Conservation (phyloP, 2,888 invertebrate genomes). For the Carabus problematicus region DNA sequence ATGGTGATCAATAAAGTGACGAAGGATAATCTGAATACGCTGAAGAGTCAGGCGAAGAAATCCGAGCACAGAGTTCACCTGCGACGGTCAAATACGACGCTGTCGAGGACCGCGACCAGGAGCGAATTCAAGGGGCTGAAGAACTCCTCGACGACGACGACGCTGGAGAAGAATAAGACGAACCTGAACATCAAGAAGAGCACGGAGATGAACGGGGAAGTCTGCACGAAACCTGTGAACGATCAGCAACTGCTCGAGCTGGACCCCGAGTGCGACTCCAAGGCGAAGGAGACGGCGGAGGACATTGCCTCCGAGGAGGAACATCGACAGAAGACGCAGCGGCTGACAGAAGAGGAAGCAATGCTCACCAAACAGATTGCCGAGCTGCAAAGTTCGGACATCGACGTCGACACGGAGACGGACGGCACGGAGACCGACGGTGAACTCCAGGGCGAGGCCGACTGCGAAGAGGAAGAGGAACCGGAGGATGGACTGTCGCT, state of each 20-base stretch:
- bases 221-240: conserved; percentile 54
- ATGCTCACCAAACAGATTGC: conserved; percentile 77
- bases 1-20: conserved; percentile 54
- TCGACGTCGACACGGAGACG: conserved; percentile 82
- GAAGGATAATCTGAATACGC: conserved; percentile 56
- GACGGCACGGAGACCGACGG: conserved; percentile 81
- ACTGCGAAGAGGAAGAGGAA: conserved; percentile 54
- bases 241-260: conserved; percentile 62
- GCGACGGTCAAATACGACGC: conserved; percentile 55
- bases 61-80: conserved; percentile 47
- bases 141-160: background rate
- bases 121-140: too few species aligned
- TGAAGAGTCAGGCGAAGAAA: conserved; percentile 52
- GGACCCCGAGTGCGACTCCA: conserved; percentile 66
- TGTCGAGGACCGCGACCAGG: conserved; percentile 50
- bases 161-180: conserved; percentile 46
- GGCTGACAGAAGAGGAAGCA: conserved; percentile 78
- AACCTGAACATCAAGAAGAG: conserved; percentile 46
- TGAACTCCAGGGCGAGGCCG: conserved; percentile 63
- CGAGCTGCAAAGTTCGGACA: conserved; percentile 75
- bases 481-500: conserved; percentile 61
- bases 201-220: conserved; percentile 58
- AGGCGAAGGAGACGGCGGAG: conserved; percentile 65
- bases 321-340: conserved; percentile 71
- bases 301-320: conserved; percentile 68